Evolutionary conservation across 2,797 vertebrate species (phyloP), one percentile per base, ranked within the genome.

Genomic region (Betta splendens): DNA sequence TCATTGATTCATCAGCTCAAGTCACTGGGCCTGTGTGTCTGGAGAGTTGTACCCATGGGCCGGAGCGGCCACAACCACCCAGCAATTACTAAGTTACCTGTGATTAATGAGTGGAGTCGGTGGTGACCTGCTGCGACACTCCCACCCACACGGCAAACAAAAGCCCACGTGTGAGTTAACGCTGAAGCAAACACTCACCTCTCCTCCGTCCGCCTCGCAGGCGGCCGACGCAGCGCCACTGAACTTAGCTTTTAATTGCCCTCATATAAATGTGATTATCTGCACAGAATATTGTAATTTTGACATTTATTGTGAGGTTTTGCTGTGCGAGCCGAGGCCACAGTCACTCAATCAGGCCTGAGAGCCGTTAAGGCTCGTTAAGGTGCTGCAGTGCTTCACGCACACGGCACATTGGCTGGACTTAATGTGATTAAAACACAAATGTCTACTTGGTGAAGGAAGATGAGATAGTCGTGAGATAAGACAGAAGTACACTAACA

Each of bases 61-160:
- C 31, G 58, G 35, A 70, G 64, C 49, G 69, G 80, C 77, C 81
- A 79, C 79, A 69, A 83, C 86, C 85, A 87, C 86, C 62, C 59
- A 56, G 66, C 56, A 81, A 85, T 88, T 86, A 84, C 81, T 73
- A 80, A 85, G 84, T 87, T 85, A 87, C 87, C 85, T 83, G 77
- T 87, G 87, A 91, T 88, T 85, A 86, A 87, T 87, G 66, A 71
- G 64, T 68, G 59, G 10, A 70, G 58, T 46, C 55, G 50, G 58
- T 32, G n/a, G 57, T 42, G 60, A 54, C 42, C 61, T 18, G 9
- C 12, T 7, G 37, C 57, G 60, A 62, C 26, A 31, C 2, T 23
- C 25, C 15, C 44, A 11, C 0, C n/a, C 44, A 25, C 26, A 29
- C 26, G 2, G 15, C 48, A 46, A 52, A 65, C 51, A 55, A 37